Evolutionary conservation across 2,797 vertebrate genomes (phyloP), one percentile per base, ranked within the genome.

Genomic region (Fistularia tabacaria): DNA sequence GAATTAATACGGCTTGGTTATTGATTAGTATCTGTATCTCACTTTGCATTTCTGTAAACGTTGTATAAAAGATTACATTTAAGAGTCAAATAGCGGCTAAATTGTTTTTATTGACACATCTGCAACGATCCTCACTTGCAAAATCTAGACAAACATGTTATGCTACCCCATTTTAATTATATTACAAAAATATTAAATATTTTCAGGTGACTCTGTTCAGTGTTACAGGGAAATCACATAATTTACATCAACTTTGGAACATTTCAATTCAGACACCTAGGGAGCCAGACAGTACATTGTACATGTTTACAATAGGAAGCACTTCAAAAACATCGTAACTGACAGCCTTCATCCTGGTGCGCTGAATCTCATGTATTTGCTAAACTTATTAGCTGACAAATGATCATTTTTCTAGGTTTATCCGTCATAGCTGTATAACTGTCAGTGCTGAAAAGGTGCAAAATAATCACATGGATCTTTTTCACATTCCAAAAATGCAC

Each of bases 151-250:
- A 75, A 77, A 77, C 36, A 70, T 50, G 47, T 44, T 50, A 59
- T 46, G 43, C 15, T 42, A 6, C 41, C 6, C 41, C 6, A 2
- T 11, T 10, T 42, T 42, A 36, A 25, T 25, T 25, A 25, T 25
- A 25, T 25, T 25, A 25, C n/a, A 25, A 25, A 25, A 25, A 25
- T 25, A 25, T 25, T 25, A 25, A 25, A 25, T 5, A 25, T 25
- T 25, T 25, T 25, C 25, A 2, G 2, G 25, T 38, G 41, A 64
- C 41, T 59, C 67, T 50, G 43, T n/a, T n/a, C n/a, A n/a, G n/a
- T n/a, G n/a, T 79, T 75, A 78, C 66, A 87, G 84, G 83, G 78
- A 82, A 83, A 85, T 62, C 42, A 67, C 1, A 1, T 74, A 46
- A 64, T 63, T 14, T 54, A 44, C 49, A 52, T 46, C 56, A 45